Base-by-base conservation (phyloP, 1,140 invertebrate species). In the Fopius arisanus region DNA sequence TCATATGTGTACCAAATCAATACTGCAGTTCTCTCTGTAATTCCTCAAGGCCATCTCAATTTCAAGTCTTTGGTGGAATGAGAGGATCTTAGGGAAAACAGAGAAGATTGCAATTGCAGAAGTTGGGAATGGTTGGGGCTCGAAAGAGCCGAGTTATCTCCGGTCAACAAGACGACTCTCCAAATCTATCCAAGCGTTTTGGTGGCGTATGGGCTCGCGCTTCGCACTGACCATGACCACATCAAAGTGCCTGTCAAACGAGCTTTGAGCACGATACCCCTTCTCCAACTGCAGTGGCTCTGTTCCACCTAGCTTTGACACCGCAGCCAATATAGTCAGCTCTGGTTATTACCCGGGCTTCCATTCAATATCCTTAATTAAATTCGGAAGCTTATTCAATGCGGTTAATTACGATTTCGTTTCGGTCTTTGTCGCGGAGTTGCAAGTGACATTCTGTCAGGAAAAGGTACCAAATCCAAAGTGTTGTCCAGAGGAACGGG, bases 331-430 rank as follows among this genome's bases (percentile, higher is more conserved):
- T 87, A 87, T 85, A 84, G 83, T 84, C 80, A 68, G 76, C 73
- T 12, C 37, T 80, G 79, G 83, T 87, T 87, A 87, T 87, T 86
- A 85, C 82, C 81, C 78, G 76, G 3, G 81, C 82, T 84, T 83
- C 85, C 80, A 86, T 87, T 87, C 85, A 86, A 87, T 87, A 87
- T 87, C 84, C 85, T 87, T 87, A 87, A 87, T 87, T 87, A 87
- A 87, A 87, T 87, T 87, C 84, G 84, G 83, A 85, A 85, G 83
- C 86, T 87, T 87, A 86, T 87, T 87, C 85, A 84, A 84, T 86
- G 85, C 78, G 84, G 85, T 87, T 87, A 87, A 87, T 87, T 87
- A 87, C 81, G 80, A 79, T 84, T 86, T 86, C 80, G 81, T 86
- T 85, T 82, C 33, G 73, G 37, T 65, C 54, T 19, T 66, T 66